Percentiles rank a stretch among this genome's conserved stretches.
phyloP scores from a whole-genome alignment of 2,797 vertebrate species.

The Coilia nasus region DNA sequence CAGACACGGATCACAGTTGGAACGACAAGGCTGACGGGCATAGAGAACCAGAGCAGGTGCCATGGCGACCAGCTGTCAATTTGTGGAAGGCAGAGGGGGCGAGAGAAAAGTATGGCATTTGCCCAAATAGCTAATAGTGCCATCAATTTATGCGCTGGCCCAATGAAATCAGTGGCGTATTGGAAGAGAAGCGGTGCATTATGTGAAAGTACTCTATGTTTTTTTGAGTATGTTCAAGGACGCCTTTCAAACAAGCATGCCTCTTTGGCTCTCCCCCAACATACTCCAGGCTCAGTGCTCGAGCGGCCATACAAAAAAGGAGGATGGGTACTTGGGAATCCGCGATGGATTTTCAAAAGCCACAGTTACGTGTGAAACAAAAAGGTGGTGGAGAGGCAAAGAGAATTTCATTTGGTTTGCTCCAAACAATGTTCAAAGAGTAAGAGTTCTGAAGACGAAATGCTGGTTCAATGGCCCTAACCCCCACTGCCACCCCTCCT shows the following conservation, averaged over 20 bases:
- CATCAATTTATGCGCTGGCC: constrained; percentile 49
- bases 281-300: constrained; percentile 45
- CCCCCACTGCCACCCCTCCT: background rate
- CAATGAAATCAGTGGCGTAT: constrained; percentile 43
- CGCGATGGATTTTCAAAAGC: constrained; percentile 47
- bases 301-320: constrained; percentile 47
- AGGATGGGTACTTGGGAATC: constrained; percentile 43
- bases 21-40: constrained; percentile 50
- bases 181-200: constrained; percentile 30
- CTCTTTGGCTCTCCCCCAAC: constrained; percentile 48
- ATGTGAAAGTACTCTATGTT: constrained; percentile 47
- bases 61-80: constrained; percentile 60
- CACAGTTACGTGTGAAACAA: constrained; percentile 44
- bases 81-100: constrained; percentile 29
- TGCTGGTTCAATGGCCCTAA: constrained; percentile 31
- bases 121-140: constrained; percentile 48
- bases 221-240: constrained; percentile 53
- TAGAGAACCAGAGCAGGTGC: constrained; percentile 54
- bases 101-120: constrained; percentile 44
- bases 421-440: constrained; percentile 46
- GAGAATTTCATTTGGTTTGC: constrained; percentile 38
- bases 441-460: constrained; percentile 33
- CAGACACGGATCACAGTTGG: background rate
- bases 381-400: constrained; percentile 36
- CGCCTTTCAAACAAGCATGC: constrained; percentile 46